phyloP scores from a whole-genome alignment of 1,140 invertebrate genomes.

The Anagrus nilaparvatae region DNA sequence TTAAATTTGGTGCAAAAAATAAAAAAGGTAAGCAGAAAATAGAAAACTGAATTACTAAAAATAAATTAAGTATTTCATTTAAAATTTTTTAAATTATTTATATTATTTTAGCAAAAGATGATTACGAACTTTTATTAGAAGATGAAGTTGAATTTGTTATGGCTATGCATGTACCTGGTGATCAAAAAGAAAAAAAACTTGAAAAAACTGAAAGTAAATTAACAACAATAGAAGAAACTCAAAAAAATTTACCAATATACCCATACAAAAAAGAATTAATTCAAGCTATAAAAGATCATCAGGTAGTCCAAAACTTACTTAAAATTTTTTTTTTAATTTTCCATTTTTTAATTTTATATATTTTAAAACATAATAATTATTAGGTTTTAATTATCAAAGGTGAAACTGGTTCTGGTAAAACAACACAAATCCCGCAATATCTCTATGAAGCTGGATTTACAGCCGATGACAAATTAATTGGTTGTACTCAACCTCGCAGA shows the following conservation, averaged over 20 bases:
- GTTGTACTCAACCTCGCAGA: slow-evolving; percentile 64
- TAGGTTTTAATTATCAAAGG: slow-evolving; percentile 91
- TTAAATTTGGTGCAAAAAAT: slow-evolving; percentile 90
- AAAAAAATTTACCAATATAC: slow-evolving; percentile 88
- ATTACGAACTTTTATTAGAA: slow-evolving; percentile 90
- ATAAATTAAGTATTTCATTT: slow-evolving; percentile 24
- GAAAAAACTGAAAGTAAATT: slow-evolving; percentile 63
- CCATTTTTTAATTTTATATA: not conserved
- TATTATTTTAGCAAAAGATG: slow-evolving; percentile 46
- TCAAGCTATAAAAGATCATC: slow-evolving; percentile 77
- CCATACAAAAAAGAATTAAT: slow-evolving; percentile 86
- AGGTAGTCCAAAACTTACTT: slow-evolving; percentile 43
- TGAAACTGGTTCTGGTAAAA: slow-evolving; percentile 90
- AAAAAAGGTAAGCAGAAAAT: no score
- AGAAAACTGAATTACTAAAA: no score
- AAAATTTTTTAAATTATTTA: not conserved
- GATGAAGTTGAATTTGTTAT: slow-evolving; percentile 98
- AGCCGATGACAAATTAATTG: slow-evolving; percentile 69
- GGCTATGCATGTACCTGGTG: slow-evolving; percentile 80
- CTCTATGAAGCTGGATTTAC: slow-evolving; percentile 86
- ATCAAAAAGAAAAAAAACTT: slow-evolving; percentile 46
- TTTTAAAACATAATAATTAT: not conserved
- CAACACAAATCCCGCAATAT: slow-evolving; percentile 98
- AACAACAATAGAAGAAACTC: slow-evolving; percentile 78
- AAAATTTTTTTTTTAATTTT: not conserved